Evolutionary conservation across 1,140 invertebrate species (phyloP).

Genomic region (Bombus consobrinus): DNA sequence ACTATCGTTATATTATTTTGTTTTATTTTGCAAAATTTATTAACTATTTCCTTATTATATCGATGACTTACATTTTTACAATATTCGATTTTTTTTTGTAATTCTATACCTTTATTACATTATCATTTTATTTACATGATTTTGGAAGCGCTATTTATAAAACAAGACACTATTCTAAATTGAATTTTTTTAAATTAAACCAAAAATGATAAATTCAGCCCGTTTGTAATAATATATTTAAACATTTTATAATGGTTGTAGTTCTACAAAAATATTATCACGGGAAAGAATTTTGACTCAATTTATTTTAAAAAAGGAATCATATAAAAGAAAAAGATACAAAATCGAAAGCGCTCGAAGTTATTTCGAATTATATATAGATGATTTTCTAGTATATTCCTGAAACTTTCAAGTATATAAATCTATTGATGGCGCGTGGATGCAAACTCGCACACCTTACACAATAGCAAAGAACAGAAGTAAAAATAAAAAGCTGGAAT

Average conservation of each 20-base stretch:
- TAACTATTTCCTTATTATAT: background rate
- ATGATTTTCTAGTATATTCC: constrained; percentile 18
- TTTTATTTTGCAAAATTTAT: background rate
- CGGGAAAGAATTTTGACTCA: background rate
- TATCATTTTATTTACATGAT: background rate
- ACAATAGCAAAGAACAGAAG: too few species aligned
- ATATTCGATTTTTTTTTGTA: background rate
- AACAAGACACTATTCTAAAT: background rate
- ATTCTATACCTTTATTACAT: background rate
- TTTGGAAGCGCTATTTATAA: background rate
- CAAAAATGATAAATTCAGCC: background rate
- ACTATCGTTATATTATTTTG: background rate
- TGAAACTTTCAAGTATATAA: background rate
- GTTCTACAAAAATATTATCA: background rate
- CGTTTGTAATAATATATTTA: background rate
- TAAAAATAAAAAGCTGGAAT: background rate
- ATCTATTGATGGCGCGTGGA: background rate
- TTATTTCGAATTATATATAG: constrained; percentile 27
- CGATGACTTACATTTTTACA: background rate
- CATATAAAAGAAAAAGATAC: background rate
- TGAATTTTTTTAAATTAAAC: background rate
- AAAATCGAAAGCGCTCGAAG: background rate
- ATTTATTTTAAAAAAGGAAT: background rate
- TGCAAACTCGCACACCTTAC: background rate
- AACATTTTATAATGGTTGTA: background rate